Base-by-base conservation (phyloP, 2,113 vertebrate genomes). In the Pteronura brasiliensis region DNA sequence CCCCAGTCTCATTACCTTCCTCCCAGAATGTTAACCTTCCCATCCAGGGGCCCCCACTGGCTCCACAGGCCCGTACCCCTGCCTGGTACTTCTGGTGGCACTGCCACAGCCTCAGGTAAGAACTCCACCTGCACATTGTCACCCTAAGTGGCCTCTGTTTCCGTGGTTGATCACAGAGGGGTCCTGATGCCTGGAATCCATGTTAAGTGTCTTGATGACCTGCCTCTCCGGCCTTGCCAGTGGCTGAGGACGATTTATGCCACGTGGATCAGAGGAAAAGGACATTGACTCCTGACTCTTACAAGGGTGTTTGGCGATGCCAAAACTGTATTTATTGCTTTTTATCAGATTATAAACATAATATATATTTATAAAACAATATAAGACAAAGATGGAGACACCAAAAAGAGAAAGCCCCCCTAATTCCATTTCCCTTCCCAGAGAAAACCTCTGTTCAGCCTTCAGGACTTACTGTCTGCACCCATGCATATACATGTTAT, bases 401-500 rank as follows among this genome's bases (percentile, higher is more conserved):
- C 23, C 39, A 44, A 21, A 15, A 57, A 65, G 39, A 76, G 39
- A n/a, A 59, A 67, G 55, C 44, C 25, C 69, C 87, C 42, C 36
- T 15, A 23, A 47, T 36, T 39, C 20, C 29, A n/a, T 25, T n/a
- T 74, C 25, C n/a, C 36, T 61, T 71, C 61, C 44, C 67, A 21
- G 34, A 81, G 85, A 47, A 86, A 31, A 6, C 6, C 2, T 77
- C 49, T 27, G 20, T 34, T n/a, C 69, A n/a, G 15, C 8, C 79
- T 59, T 57, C 17, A 42, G 61, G 29, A 15, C 4, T 44, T 83
- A 80, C 11, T 25, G 65, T 85, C 80, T 79, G 4, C n/a, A 23
- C 20, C 9, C 34, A 1, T 3, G 31, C 44, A 4, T 5, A 31
- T 7, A 4, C 6, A 7, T 0, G 0, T 47, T n/a, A 5, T 27